Base-by-base conservation (phyloP, 53 echinoderm and acorn worm species). In the Patiria pectinifera region DNA sequence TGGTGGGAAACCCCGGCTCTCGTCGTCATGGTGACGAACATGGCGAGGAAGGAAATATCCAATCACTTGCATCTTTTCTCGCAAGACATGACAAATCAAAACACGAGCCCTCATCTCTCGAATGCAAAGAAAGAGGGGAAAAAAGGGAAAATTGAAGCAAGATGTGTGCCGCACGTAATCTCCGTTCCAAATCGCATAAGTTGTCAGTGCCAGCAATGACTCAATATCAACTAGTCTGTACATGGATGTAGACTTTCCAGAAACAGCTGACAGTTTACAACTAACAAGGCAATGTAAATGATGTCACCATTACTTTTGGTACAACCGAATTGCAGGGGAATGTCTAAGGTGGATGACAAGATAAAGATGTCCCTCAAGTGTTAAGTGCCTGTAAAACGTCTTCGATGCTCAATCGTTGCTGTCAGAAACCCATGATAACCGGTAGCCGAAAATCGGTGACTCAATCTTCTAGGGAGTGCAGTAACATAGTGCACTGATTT, bases 61-160 rank as follows among this genome's bases (percentile, higher is more conserved):
- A 90, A 90, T 90, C 90, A 81, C 69, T 18, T 44, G 26, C 90
- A 69, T 49, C 22, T 90, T 49, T 74, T 90, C 11, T 80, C 81
- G 66, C 84, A n/a, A 48, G 21, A 86, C 59, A 90, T 90, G 90
- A 90, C 90, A 80, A 90, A 90, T 80, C 81, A 80, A 47, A 81
- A 46, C 81, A 84, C 61, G 5, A 83, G 4, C 22, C 19, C 66
- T 44, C 66, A 43, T 84, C 66, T 62, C 84, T 16, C 84, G 44
- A 82, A 82, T 12, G 44, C 9, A 53, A 8, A 53, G 53, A 53
- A 8, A 53, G 53, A 53, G 53, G 8, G 5, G 82, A 66, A 47
- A 90, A 62, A 61, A 78, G 9, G 60, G 87, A 87, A 78, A 90
- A 90, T 90, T 63, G 69, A 90, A 81, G n/a, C 90, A 90, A 90